Percentiles rank a stretch among this genome's conserved stretches.
Evolutionary conservation across 2,797 vertebrate species (phyloP).

Genomic region (Anableps anableps): DNA sequence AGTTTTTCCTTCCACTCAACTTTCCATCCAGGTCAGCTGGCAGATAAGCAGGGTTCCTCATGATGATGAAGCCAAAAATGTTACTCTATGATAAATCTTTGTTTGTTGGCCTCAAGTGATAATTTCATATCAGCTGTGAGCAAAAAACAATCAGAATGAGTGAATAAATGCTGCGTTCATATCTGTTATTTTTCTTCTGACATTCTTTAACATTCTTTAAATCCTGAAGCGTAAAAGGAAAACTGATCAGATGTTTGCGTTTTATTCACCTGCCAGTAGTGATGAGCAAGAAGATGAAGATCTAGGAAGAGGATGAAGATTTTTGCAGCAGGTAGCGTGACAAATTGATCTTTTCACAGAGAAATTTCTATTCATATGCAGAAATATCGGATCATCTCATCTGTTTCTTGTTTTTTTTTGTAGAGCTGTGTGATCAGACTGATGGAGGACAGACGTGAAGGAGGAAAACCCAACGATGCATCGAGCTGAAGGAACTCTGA

Average conservation of each 20-base stretch:
- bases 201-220: too few relatives aligned
- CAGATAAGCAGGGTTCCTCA: background rate
- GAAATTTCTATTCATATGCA: background rate
- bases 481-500: background rate
- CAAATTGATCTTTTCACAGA: background rate
- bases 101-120: background rate
- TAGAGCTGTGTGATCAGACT: too few relatives aligned
- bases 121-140: background rate
- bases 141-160: background rate
- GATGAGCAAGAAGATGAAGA: background rate
- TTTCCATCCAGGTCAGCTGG: background rate
- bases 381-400: background rate
- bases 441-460: too few relatives aligned
- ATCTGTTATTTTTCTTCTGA: background rate
- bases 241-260: background rate
- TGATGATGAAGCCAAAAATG: too few relatives aligned
- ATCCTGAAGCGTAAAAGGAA: background rate
- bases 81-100: background rate
- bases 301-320: background rate
- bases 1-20: background rate
- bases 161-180: too few relatives aligned
- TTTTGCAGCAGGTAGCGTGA: background rate
- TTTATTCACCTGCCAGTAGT: background rate
- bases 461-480: background rate
- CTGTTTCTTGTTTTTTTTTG: background rate